Conservation (phyloP, 2,113 vertebrate genomes). For the Lethenteron reissneri region DNA sequence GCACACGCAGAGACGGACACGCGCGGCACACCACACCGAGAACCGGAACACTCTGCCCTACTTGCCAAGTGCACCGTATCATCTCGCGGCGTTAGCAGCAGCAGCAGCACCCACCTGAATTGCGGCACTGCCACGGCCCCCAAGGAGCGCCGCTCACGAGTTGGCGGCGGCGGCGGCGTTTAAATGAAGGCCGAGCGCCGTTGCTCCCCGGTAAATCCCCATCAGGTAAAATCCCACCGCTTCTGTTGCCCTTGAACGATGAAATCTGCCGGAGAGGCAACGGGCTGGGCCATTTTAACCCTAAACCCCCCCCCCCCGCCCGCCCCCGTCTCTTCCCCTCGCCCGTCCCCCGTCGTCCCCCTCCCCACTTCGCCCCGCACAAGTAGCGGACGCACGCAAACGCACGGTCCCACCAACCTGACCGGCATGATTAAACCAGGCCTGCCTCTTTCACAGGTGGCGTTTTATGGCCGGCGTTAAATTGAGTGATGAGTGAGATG, state of each 20-base stretch:
- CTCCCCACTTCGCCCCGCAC: constrained; percentile 10
- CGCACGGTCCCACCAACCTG: background rate
- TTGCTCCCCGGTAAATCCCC: no score
- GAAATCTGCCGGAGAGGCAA: no score
- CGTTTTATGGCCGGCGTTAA: constrained; percentile 2
- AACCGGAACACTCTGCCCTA: no score
- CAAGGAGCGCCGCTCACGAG: no score
- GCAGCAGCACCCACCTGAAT: no score
- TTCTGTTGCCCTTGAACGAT: no score
- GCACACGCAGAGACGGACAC: background rate
- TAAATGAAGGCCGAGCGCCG: no score
- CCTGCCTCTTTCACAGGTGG: background rate
- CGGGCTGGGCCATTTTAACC: background rate
- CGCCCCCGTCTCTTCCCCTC: constrained; percentile 12
- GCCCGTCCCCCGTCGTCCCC: constrained; percentile 7
- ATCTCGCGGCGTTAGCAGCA: no score
- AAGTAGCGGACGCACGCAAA: constrained; percentile 1
- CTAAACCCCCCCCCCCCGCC: background rate
- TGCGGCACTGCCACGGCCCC: no score
- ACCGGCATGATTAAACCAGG: constrained; percentile 1
- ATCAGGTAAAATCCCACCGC: no score
- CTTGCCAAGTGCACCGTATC: no score
- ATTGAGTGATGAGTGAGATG: background rate
- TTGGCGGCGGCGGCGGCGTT: no score
- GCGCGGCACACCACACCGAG: background rate